Evolutionary conservation across 2,888 invertebrate species (phyloP).

Genomic region (Protodeltote pygarga): DNA sequence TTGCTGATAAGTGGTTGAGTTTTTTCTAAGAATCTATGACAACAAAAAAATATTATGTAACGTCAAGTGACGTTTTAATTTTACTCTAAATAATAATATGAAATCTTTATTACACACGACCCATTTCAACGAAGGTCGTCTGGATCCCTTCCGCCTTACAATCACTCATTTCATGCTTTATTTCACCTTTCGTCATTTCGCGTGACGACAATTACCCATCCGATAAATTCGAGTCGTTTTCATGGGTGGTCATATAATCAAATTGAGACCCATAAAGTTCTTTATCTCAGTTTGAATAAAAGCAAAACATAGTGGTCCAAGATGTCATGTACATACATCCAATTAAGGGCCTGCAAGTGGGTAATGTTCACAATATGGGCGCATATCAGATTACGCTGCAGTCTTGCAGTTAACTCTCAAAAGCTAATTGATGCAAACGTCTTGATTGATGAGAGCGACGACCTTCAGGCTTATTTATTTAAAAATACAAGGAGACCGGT

Average conservation of each 20-base stretch:
- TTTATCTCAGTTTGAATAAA: slow-evolving; percentile 37
- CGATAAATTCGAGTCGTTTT: slow-evolving; percentile 40
- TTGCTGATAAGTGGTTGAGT: too few relatives aligned
- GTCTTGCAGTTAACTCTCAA: slow-evolving; percentile 63
- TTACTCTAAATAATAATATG: slow-evolving; percentile 19
- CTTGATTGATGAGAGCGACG: slow-evolving; percentile 75
- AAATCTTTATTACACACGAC: slow-evolving; percentile 25
- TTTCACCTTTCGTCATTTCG: slow-evolving; percentile 36
- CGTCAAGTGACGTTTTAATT: too few relatives aligned
- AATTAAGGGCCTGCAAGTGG: slow-evolving; percentile 64
- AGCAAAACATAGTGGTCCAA: slow-evolving; percentile 50
- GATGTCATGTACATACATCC: slow-evolving; percentile 57
- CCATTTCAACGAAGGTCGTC: slow-evolving; percentile 44
- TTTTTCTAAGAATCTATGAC: too few relatives aligned
- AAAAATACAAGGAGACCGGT: slow-evolving; percentile 49
- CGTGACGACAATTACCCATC: slow-evolving; percentile 41
- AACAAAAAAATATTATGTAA: too few relatives aligned
- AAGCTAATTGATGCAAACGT: slow-evolving; percentile 78
- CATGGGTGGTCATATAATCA: slow-evolving; percentile 34
- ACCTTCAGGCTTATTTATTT: slow-evolving; percentile 64
- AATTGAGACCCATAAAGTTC: slow-evolving; percentile 35
- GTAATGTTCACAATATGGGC: slow-evolving; percentile 51
- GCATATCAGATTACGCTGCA: slow-evolving; percentile 74
- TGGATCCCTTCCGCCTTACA: slow-evolving; percentile 38
- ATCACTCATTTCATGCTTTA: slow-evolving; percentile 35